Base-by-base conservation (phyloP, 2,113 vertebrate genomes). In the Archilochus colubris region DNA sequence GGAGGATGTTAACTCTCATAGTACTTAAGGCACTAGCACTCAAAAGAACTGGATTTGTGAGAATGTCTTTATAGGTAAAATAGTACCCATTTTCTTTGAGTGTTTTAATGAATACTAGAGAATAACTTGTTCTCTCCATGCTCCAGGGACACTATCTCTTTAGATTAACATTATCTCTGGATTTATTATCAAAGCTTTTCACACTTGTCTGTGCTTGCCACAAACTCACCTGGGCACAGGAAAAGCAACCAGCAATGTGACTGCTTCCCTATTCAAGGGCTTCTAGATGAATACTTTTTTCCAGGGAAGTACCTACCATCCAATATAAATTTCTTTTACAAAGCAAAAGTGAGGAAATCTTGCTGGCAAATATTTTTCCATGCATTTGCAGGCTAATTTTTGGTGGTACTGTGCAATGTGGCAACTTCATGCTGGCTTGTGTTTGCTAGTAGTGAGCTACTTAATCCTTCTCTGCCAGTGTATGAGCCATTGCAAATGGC, bases 181-280 rank as follows among this genome's bases (percentile, higher is more conserved):
- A 91, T 96, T 94, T 95, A 86, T 86, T 95, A 92, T 93, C 83
- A 75, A 70, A 88, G 88, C 73, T 88, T 93, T 96, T 94, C 87
- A 64, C 87, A 89, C 93, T 95, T 94, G 79, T 77, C 88, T 90
- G 48, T 83, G 40, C 76, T 84, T 94, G 88, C 93, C 80, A 82
- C 66, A 91, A 68, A 88, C 53, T 95, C 63, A 89, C 82, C 81
- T 68, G 88, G 58, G 64, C 89, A 68, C 3, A 4, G 67, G 67
- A 63, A 77, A 66, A 91, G 74, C 81, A 91, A 82, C 33, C 8
- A 81, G 70, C 75, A 94, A 88, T 82, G 82, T 70, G 38, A 80
- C 51, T 94, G 70, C 74, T 88, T 91, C 63, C 83, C 57, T 48
- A 36, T 68, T 77, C 4, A 3, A 25, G 51, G 28, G 21, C 23